Conservation (phyloP, 2,888 invertebrate species). For the Hemistola chrysoprasaria region DNA sequence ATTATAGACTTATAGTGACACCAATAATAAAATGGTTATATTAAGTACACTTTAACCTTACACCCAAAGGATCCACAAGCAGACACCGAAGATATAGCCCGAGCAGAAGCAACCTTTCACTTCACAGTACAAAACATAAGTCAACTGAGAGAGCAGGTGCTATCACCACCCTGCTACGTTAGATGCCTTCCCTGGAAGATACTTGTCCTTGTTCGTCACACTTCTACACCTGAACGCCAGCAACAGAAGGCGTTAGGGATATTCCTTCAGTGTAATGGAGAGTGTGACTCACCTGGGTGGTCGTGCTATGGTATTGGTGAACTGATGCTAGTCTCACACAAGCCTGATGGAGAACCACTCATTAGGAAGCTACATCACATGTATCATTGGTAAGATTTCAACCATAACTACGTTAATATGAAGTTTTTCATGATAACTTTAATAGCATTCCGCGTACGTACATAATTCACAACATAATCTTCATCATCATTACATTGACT, state of each 20-base stretch:
- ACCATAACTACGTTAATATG: too few relatives aligned
- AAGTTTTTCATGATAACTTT: too few relatives aligned
- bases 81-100: conserved; percentile 89
- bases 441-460: too few relatives aligned
- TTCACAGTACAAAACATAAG: conserved; percentile 94
- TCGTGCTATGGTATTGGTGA: conserved; percentile 98
- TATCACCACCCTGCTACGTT: conserved; percentile 95
- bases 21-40: too few relatives aligned
- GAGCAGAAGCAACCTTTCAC: conserved; percentile 96
- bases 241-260: conserved; percentile 89
- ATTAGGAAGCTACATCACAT: conserved; percentile 95
- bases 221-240: conserved; percentile 87
- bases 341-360: conserved; percentile 90
- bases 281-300: conserved; percentile 98
- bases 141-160: conserved; percentile 90
- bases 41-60: conserved; percentile 1
- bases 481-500: too few relatives aligned
- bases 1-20: too few relatives aligned
- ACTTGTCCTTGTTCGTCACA: conserved; percentile 93
- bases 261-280: conserved; percentile 97
- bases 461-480: too few relatives aligned
- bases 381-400: conserved; percentile 88
- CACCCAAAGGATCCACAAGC: conserved; percentile 66
- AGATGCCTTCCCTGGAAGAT: conserved; percentile 99
- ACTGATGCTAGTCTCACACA: conserved; percentile 92